Evolutionary conservation across 1,140 invertebrate genomes (phyloP).

Genomic region (Prorops nasuta): DNA sequence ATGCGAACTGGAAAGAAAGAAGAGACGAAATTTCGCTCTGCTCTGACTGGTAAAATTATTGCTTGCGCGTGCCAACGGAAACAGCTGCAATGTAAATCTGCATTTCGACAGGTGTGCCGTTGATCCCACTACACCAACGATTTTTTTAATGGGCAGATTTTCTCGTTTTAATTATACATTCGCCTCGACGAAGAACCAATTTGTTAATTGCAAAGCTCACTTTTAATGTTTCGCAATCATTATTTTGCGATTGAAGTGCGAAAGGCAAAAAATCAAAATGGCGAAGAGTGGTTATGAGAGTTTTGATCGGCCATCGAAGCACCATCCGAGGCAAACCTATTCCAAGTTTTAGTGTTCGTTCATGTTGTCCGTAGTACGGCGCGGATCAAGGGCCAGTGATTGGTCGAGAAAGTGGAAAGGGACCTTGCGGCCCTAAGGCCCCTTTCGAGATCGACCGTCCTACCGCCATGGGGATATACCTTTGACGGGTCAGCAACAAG

Average conservation of each 20-base stretch:
- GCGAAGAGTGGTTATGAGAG: too few species aligned
- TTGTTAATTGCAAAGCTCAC: too few species aligned
- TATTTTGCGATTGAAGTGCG: too few species aligned
- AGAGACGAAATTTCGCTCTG: slow-evolving; percentile 24
- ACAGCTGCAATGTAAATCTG: slow-evolving; percentile 38
- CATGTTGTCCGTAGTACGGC: too few species aligned
- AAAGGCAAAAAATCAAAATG: too few species aligned
- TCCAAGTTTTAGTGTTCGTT: slow-evolving; percentile 22
- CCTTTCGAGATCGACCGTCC: slow-evolving; percentile 49
- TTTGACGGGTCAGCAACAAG: slow-evolving; percentile 53
- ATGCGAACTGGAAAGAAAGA: not conserved
- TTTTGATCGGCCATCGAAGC: slow-evolving; percentile 43
- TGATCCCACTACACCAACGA: slow-evolving; percentile 27
- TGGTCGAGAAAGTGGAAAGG: slow-evolving; percentile 43
- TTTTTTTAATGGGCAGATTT: slow-evolving; percentile 8
- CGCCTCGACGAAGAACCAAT: too few species aligned
- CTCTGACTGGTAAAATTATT: slow-evolving; percentile 26
- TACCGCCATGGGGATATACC: slow-evolving; percentile 50
- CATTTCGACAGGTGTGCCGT: slow-evolving; percentile 40
- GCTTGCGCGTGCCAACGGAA: slow-evolving; percentile 27
- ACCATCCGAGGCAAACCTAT: slow-evolving; percentile 22
- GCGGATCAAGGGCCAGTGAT: too few species aligned
- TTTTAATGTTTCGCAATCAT: too few species aligned
- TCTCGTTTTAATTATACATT: too few species aligned
- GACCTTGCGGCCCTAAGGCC: slow-evolving; percentile 46